Base-by-base conservation (phyloP, 2,113 vertebrate genomes). In the Petromus typicus region DNA sequence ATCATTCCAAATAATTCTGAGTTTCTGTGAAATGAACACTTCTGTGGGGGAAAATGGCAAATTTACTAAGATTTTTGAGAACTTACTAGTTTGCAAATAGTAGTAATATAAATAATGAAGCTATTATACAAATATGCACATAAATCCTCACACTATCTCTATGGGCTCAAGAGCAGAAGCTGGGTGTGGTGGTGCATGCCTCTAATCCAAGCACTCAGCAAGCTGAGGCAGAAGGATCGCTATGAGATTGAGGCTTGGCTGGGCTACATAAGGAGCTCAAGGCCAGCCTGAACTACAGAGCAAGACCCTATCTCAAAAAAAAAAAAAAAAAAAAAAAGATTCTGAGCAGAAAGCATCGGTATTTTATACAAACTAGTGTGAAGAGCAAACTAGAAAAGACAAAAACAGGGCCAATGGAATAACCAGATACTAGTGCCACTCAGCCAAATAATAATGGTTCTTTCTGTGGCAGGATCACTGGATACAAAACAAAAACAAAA, bases 1-100 rank as follows among this genome's bases (percentile, higher is more conserved):
- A 37, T 64, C 69, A 84, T 69, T 84, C 17, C 37, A 87, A 92
- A 83, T 13, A 93, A 83, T 30, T 17, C 14, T 66, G 67, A 91
- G 43, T 4, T 85, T 43, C 27, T 82, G 7, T 54, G 45, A 93
- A 89, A 85, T 25, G 67, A 56, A 91, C 17, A 25, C n/a, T 87
- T 94, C 34, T 57, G 13, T n/a, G 22, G 45, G 45, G 34, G 34
- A 45, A 79, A 69, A 76, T 30, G 37, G n/a, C n/a, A 86, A 18
- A 30, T n/a, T 95, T 43, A 93, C n/a, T 57, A 88, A 59, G 5
- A 18, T 78, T 95, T 96, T 63, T 75, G 80, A 95, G 69, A 88
- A 81, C 56, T 18, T 64, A 94, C 25, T 43, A 18, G 18, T 96
- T 89, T 85, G 66, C 59, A 95, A 95, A 30, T 30, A 45, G 59